Percentiles rank a stretch among this genome's conserved stretches.
phyloP scores from a whole-genome alignment of 2,888 invertebrate species.

The Pachymerium ferrugineum region DNA sequence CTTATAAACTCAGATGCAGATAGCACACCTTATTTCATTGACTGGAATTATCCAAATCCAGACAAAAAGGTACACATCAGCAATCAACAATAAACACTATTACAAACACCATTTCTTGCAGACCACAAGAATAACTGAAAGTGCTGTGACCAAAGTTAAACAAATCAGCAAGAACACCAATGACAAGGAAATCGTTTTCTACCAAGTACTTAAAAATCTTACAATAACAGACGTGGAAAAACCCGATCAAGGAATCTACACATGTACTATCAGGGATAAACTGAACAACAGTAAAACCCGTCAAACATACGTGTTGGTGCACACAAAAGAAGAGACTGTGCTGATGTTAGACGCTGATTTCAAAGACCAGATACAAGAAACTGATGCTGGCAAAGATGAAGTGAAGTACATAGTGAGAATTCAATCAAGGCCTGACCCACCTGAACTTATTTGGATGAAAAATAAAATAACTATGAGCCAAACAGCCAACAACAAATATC shows the following conservation, averaged over 20 bases:
- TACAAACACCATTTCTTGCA: neutral
- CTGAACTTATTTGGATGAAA: neutral
- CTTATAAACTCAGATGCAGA: neutral
- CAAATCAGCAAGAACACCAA: neutral
- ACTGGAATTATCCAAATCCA: neutral
- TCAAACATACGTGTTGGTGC: neutral
- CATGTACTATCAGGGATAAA: neutral
- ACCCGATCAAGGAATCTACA: neutral
- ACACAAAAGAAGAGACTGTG: neutral
- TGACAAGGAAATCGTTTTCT: neutral
- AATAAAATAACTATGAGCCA: neutral
- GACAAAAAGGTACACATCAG: neutral
- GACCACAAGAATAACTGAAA: neutral
- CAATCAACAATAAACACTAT: neutral
- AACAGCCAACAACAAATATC: neutral
- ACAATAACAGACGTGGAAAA: neutral
- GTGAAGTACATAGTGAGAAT: neutral
- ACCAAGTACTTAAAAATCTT: neutral
- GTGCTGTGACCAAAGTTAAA: neutral
- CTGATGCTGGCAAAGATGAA: neutral
- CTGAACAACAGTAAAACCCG: neutral
- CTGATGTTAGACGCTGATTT: neutral
- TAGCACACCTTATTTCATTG: neutral
- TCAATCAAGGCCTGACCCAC: neutral
- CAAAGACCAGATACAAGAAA: neutral